Evolutionary conservation across 2,888 invertebrate genomes (phyloP).

Genomic region (Acronicta aceris): DNA sequence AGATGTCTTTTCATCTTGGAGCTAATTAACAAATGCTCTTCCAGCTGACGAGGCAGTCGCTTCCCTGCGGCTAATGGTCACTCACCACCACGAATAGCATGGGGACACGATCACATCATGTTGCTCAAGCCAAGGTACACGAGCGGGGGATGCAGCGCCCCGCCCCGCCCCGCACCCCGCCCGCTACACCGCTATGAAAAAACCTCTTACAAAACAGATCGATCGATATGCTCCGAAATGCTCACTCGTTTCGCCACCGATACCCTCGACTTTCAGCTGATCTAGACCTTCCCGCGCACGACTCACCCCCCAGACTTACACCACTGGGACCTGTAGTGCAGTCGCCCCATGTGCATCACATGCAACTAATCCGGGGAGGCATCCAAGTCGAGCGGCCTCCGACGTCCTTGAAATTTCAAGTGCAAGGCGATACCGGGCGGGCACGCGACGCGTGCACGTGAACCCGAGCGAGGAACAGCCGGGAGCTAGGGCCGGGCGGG

Average conservation of each 20-base stretch:
- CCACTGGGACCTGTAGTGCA: constrained; percentile 18
- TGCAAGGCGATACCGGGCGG: constrained; percentile 61
- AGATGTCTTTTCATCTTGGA: constrained; percentile 65
- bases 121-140: constrained; percentile 52
- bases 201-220: constrained; percentile 84
- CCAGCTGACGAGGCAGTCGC: constrained; percentile 24
- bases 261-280: constrained; percentile 65
- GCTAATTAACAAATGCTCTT: constrained; percentile 29
- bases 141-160: constrained; percentile 64
- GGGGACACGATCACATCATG: constrained; percentile 57
- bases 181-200: constrained; percentile 69
- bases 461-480: constrained; percentile 35
- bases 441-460: constrained; percentile 57
- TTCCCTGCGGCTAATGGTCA: constrained; percentile 51
- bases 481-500: constrained; percentile 43
- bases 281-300: constrained; percentile 33
- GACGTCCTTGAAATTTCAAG: constrained; percentile 68
- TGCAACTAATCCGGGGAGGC: constrained; percentile 32
- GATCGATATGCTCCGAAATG: constrained; percentile 79
- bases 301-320: constrained; percentile 35
- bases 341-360: constrained; percentile 33
- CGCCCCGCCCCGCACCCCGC: constrained; percentile 73
- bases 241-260: constrained; percentile 66
- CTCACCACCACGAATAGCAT: constrained; percentile 59
- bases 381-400: constrained; percentile 29